These are phyloP conservation scores for Stramonita haemastoma DNA, from an alignment of 2,888 invertebrate genomes.

Conservation along the genomic window DNA sequence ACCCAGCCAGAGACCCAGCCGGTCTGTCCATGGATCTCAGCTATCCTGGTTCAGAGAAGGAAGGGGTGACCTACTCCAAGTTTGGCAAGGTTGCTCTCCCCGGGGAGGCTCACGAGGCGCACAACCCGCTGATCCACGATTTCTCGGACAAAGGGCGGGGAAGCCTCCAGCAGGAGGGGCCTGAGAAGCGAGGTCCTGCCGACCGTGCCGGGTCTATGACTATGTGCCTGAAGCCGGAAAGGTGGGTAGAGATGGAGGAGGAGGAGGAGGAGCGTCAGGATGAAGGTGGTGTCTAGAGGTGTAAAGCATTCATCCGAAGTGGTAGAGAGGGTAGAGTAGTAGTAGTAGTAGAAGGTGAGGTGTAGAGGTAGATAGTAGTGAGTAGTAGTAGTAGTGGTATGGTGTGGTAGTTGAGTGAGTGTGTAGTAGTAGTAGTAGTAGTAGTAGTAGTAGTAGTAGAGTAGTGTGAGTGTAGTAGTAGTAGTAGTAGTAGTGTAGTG, in stretches of 20 bases:
- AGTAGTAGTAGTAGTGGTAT: too few relatives aligned
- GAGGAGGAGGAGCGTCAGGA: too few relatives aligned
- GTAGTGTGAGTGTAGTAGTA: too few relatives aligned
- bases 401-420: too few relatives aligned
- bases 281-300: too few relatives aligned
- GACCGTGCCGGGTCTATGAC: constrained; percentile 5
- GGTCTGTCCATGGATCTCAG: neutral
- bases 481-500: too few relatives aligned
- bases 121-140: constrained; percentile 6
- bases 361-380: too few relatives aligned
- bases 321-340: too few relatives aligned
- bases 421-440: too few relatives aligned
- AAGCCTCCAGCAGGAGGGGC: neutral
- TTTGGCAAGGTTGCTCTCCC: neutral
- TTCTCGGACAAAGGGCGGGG: neutral
- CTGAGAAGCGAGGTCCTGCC: neutral
- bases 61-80: neutral
- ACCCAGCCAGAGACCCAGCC: neutral
- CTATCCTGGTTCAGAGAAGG: neutral
- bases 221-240: neutral
- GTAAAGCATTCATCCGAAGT: too few relatives aligned
- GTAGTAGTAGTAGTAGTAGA: too few relatives aligned
- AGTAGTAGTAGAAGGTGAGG: too few relatives aligned
- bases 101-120: neutral
- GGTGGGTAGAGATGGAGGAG: neutral